phyloP scores from a whole-genome alignment of 1,140 invertebrate genomes.

The Hypothenemus hampei region DNA sequence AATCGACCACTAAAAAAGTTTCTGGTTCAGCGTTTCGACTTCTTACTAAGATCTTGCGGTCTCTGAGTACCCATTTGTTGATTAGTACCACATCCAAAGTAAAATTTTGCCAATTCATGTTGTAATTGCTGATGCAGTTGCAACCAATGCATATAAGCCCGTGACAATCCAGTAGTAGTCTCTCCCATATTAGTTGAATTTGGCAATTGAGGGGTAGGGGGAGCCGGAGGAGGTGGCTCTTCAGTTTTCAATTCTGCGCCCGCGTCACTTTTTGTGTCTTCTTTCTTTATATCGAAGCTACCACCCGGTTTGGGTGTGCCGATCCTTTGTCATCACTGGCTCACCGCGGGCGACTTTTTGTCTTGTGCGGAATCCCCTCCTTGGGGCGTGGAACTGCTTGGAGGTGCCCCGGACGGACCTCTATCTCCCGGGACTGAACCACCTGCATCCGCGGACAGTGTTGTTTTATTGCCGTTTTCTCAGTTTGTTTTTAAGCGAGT shows the following conservation, averaged over 20 bases:
- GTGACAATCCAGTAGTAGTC: slow-evolving; percentile 13
- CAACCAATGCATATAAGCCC: slow-evolving; percentile 23
- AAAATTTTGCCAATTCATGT: slow-evolving; percentile 22
- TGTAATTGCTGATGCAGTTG: slow-evolving; percentile 22
- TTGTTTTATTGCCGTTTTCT: too few relatives aligned
- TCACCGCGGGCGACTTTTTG: slow-evolving; percentile 76
- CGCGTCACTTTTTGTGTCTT: background rate
- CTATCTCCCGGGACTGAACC: slow-evolving; percentile 34
- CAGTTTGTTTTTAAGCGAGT: too few relatives aligned
- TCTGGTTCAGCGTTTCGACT: slow-evolving; percentile 19
- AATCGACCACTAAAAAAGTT: too few relatives aligned
- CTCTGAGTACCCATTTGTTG: slow-evolving; percentile 3
- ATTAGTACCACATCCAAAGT: slow-evolving; percentile 12
- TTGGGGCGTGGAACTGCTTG: slow-evolving; percentile 59
- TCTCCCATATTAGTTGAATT: slow-evolving; percentile 4
- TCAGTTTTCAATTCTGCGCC: background rate
- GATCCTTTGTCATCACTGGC: slow-evolving; percentile 56
- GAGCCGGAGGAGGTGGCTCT: background rate
- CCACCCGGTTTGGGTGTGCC: slow-evolving; percentile 24
- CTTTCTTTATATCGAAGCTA: slow-evolving; percentile 10
- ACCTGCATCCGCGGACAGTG: slow-evolving; percentile 39
- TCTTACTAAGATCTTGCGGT: slow-evolving; percentile 25
- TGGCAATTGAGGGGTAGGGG: background rate
- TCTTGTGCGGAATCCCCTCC: slow-evolving; percentile 58
- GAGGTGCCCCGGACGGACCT: slow-evolving; percentile 47